phyloP scores from a whole-genome alignment of 2,888 invertebrate genomes.

The Syrphus vitripennis region DNA sequence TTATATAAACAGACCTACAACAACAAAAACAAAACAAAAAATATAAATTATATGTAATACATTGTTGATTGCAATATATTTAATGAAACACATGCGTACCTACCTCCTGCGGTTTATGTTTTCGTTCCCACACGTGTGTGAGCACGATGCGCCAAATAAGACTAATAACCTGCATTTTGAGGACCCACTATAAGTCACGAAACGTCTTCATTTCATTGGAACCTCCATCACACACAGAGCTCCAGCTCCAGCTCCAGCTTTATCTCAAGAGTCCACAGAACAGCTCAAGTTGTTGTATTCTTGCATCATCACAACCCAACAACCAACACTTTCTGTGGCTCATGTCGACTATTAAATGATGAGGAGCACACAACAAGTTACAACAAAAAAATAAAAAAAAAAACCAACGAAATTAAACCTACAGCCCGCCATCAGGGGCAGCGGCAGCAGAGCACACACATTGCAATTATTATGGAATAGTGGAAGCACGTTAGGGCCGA shows the following conservation, averaged over 20 bases:
- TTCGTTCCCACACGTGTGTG: constrained; percentile 59
- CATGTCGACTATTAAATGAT: constrained; percentile 67
- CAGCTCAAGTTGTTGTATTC: not conserved
- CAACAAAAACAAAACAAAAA: too few relatives aligned
- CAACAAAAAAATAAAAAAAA: not conserved
- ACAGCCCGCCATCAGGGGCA: constrained; percentile 17
- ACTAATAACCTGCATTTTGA: constrained; percentile 68
- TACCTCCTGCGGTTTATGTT: constrained; percentile 53
- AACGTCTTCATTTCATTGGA: constrained; percentile 69
- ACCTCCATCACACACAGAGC: constrained; percentile 34
- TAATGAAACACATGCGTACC: constrained; percentile 44
- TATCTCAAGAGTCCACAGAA: not conserved
- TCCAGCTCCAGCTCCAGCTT: not conserved
- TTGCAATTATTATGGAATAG: constrained; percentile 69
- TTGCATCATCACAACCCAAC: not conserved
- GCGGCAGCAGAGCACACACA: constrained; percentile 27
- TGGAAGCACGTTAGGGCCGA: constrained; percentile 67
- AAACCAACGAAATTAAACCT: too few relatives aligned
- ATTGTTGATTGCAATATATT: constrained; percentile 60
- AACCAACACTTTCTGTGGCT: constrained; percentile 53
- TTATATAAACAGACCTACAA: too few relatives aligned
- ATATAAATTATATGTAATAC: not conserved
- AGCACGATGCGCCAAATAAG: constrained; percentile 66
- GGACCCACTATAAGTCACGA: constrained; percentile 69
- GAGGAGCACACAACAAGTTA: constrained; percentile 49